These are phyloP conservation scores for Dipodomys stephensi DNA, from an alignment of 2,113 vertebrate species.

Conservation along the genomic window DNA sequence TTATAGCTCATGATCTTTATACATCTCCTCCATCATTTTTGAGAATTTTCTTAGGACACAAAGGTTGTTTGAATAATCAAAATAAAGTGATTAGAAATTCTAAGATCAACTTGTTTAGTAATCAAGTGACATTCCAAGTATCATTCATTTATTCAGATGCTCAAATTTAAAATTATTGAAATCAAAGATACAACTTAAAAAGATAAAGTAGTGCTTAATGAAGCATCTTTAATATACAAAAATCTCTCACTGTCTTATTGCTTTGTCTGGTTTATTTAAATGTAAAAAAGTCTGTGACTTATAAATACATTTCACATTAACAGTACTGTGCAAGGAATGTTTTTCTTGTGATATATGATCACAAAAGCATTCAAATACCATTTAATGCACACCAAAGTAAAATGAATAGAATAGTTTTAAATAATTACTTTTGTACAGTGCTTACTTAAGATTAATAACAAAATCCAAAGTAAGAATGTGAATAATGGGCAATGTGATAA, in stretches of 20 bases:
- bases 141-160: constrained; percentile 78
- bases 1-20: constrained; percentile 55
- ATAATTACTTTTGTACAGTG: constrained; percentile 46
- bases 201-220: constrained; percentile 59
- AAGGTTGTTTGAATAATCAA: constrained; percentile 71
- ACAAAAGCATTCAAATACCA: constrained; percentile 47
- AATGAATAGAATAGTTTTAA: background rate
- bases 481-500: background rate
- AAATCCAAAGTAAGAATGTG: background rate
- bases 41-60: constrained; percentile 61
- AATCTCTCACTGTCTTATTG: constrained; percentile 54
- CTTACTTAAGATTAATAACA: constrained; percentile 26
- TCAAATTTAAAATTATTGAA: constrained; percentile 77
- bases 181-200: constrained; percentile 72
- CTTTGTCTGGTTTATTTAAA: constrained; percentile 40
- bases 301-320: background rate
- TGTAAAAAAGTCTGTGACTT: constrained; percentile 37
- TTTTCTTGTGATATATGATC: constrained; percentile 28
- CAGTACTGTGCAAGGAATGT: constrained; percentile 18
- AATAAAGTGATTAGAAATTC: constrained; percentile 76
- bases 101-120: constrained; percentile 78
- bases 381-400: background rate
- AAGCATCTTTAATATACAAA: constrained; percentile 52
- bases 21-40: constrained; percentile 18
- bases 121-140: constrained; percentile 76